A percentile compares a stretch with the other conserved stretches of the same genome.
These are phyloP conservation scores for Heloderma charlesbogerti DNA, from an alignment of 2,113 vertebrate species.

Conservation along the genomic window DNA sequence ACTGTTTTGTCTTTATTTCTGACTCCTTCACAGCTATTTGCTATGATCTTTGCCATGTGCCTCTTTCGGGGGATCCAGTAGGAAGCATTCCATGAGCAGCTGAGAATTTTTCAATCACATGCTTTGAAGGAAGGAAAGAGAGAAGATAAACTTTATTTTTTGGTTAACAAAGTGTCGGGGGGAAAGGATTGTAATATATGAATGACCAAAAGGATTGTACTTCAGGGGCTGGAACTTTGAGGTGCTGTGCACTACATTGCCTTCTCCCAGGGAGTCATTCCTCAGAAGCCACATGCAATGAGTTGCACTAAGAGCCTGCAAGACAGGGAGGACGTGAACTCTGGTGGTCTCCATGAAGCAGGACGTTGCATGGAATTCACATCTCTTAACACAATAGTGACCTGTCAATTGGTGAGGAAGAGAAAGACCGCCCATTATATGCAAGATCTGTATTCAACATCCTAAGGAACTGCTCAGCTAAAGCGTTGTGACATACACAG, in stretches of 20 bases:
- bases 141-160: conserved; percentile 72
- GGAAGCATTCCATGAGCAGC: conserved; percentile 30
- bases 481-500: neutral
- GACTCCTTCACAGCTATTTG: conserved; percentile 83
- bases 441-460: conserved; percentile 5
- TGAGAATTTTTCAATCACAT: neutral
- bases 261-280: conserved; percentile 42
- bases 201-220: conserved; percentile 83
- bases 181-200: conserved; percentile 74
- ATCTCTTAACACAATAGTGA: neutral
- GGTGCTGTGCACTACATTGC: conserved; percentile 80
- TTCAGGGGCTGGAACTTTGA: conserved; percentile 92
- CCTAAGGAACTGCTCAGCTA: conserved; percentile 9
- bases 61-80: conserved; percentile 93
- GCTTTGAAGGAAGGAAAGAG: conserved; percentile 54
- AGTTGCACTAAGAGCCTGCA: conserved; percentile 45
- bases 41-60: conserved; percentile 96
- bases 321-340: neutral
- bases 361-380: neutral
- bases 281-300: conserved; percentile 16
- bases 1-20: conserved; percentile 33
- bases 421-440: neutral
- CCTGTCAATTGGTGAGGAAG: conserved; percentile 2
- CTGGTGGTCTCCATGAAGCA: conserved; percentile 10
- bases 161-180: conserved; percentile 73